Evolutionary conservation across 2,113 vertebrate species (phyloP).

Genomic region (Malurus elegans): DNA sequence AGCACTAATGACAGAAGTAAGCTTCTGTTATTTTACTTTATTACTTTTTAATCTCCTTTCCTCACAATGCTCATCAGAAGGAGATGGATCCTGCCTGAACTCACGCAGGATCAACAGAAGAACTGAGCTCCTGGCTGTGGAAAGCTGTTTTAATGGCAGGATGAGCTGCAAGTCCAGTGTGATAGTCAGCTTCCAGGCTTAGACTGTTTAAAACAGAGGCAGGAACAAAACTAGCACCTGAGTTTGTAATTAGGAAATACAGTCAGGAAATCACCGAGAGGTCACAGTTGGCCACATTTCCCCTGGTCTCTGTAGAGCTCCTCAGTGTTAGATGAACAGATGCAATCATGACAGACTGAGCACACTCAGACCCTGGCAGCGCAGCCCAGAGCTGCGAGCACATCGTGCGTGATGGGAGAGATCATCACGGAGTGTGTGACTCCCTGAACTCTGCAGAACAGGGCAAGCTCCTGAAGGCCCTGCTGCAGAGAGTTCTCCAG

Average conservation of each 20-base stretch:
- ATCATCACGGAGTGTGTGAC: accelerated
- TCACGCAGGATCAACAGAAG: not conserved
- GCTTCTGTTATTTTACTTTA: not conserved
- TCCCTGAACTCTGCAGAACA: not conserved
- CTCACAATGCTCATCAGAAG: not conserved
- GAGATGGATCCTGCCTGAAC: accelerated
- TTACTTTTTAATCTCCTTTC: not conserved
- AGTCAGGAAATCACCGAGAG: not conserved
- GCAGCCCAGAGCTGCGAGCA: not conserved
- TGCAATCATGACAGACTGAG: not conserved
- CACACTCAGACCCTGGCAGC: not conserved
- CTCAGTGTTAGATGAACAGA: not conserved
- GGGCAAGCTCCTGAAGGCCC: not conserved
- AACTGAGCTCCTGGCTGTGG: not conserved
- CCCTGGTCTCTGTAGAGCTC: not conserved
- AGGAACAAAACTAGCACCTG: not conserved
- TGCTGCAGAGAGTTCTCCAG: not conserved
- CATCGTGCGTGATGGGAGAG: not conserved
- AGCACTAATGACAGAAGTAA: not conserved
- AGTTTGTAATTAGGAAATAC: not conserved
- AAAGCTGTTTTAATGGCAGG: not conserved
- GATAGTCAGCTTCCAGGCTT: not conserved
- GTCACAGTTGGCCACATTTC: not conserved
- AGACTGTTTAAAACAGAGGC: not conserved
- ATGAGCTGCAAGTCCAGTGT: not conserved